phyloP scores from a whole-genome alignment of 1,140 invertebrate genomes.

The Orussus abietinus region DNA sequence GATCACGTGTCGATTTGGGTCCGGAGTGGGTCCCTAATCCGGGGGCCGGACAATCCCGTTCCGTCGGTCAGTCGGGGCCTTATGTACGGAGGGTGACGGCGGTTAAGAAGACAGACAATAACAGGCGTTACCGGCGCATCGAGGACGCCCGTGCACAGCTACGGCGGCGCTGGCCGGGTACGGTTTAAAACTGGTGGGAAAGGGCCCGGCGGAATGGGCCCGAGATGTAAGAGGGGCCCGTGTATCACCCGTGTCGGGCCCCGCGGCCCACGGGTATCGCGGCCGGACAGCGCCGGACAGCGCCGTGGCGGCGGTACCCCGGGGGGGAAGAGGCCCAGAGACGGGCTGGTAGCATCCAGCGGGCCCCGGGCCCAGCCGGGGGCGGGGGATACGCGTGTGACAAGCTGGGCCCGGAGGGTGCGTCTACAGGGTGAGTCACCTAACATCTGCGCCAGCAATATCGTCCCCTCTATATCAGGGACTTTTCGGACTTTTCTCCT shows the following conservation, averaged over 20 bases:
- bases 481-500: too few species aligned
- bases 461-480: too few species aligned
- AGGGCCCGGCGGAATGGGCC: constrained; percentile 33
- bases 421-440: too few species aligned
- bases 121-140: constrained; percentile 25
- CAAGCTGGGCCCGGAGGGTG: constrained; percentile 37
- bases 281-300: constrained; percentile 18
- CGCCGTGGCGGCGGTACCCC: background rate
- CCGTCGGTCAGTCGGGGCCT: too few species aligned
- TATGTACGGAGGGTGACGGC: constrained; percentile 5
- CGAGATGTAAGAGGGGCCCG: constrained; percentile 38
- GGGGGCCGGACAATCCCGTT: too few species aligned
- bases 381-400: constrained; percentile 25
- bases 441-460: too few species aligned
- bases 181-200: constrained; percentile 31
- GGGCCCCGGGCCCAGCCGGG: constrained; percentile 13
- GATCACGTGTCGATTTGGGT: too few species aligned
- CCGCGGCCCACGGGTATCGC: constrained; percentile 38
- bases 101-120: constrained; percentile 27
- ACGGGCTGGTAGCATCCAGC: constrained; percentile 12
- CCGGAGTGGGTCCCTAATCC: too few species aligned
- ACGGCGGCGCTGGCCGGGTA: constrained; percentile 13
- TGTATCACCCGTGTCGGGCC: constrained; percentile 40
- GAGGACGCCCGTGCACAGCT: constrained; percentile 19
- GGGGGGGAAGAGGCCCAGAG: constrained; percentile 1